Conservation (phyloP, 2,888 invertebrate genomes). For the Ischnus inquisitorius region DNA sequence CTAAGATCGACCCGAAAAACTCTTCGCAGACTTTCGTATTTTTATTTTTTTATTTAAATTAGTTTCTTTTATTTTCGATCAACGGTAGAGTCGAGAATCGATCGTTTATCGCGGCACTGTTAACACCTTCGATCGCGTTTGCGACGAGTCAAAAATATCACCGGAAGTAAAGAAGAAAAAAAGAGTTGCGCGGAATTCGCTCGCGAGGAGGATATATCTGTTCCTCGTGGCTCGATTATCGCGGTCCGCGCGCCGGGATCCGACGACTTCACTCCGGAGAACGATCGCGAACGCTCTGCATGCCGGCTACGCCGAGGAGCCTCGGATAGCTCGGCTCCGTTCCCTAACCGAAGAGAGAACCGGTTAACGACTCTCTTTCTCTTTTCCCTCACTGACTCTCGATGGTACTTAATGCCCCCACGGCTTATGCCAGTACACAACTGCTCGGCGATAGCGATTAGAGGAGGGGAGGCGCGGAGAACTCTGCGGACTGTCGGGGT, state of each 20-base stretch:
- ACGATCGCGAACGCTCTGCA: slow-evolving; percentile 77
- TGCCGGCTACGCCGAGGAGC: slow-evolving; percentile 75
- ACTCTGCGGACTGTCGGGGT: slow-evolving; percentile 45
- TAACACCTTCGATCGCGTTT: background rate
- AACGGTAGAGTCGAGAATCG: background rate
- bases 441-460: slow-evolving; percentile 23
- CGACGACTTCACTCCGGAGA: slow-evolving; percentile 67
- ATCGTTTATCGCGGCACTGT: background rate
- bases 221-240: slow-evolving; percentile 58
- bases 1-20: background rate
- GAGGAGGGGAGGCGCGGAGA: slow-evolving; percentile 44
- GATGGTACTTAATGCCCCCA: slow-evolving; percentile 32
- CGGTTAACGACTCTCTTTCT: slow-evolving; percentile 64
- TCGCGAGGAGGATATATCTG: slow-evolving; percentile 47
- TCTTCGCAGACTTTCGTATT: background rate
- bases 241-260: slow-evolving; percentile 57
- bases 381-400: slow-evolving; percentile 61
- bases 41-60: too few relatives aligned
- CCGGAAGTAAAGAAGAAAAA: background rate
- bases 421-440: slow-evolving; percentile 11
- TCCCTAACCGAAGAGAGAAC: slow-evolving; percentile 57
- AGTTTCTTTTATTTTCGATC: background rate
- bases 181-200: background rate
- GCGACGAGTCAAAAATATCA: background rate
- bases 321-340: slow-evolving; percentile 54